Evolutionary conservation across 2,113 vertebrate species (phyloP).

Genomic region (Stegostoma tigrinum): DNA sequence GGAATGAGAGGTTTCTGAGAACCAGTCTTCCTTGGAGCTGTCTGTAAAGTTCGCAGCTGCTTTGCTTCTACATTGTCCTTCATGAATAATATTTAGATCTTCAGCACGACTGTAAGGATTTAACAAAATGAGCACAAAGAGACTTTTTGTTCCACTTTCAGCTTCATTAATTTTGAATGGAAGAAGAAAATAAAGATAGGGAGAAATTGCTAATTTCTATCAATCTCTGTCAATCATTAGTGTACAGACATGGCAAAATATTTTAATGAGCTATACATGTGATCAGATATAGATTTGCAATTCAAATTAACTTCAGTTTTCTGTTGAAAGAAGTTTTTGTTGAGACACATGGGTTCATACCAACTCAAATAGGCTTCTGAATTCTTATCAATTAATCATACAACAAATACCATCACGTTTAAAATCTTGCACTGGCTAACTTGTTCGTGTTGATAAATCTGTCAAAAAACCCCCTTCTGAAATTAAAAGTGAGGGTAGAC

Average conservation of each 20-base stretch:
- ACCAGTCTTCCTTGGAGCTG: background rate
- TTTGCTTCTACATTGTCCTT: slow-evolving; percentile 14
- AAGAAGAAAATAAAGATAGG: slow-evolving; percentile 25
- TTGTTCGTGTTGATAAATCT: background rate
- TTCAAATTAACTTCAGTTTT: slow-evolving; percentile 3
- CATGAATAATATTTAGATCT: slow-evolving; percentile 15
- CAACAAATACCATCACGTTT: background rate
- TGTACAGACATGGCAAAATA: background rate
- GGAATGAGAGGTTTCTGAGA: background rate
- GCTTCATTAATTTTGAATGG: slow-evolving; percentile 21
- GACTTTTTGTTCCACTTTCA: slow-evolving; percentile 16
- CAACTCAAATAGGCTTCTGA: background rate
- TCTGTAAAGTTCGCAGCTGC: background rate
- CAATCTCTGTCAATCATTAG: slow-evolving; percentile 24
- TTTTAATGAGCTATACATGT: slow-evolving; percentile 33
- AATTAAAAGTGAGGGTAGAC: background rate
- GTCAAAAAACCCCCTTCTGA: background rate
- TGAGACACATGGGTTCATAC: background rate
- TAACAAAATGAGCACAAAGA: slow-evolving; percentile 1
- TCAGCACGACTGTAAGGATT: slow-evolving; percentile 22
- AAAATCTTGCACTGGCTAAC: background rate
- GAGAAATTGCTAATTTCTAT: slow-evolving; percentile 1
- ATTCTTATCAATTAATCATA: background rate
- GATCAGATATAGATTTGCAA: slow-evolving; percentile 35
- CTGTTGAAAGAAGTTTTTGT: slow-evolving; percentile 14